These are phyloP conservation scores for Ceratotherium simum DNA, from an alignment of 2,113 vertebrate genomes.

Conservation along the genomic window DNA sequence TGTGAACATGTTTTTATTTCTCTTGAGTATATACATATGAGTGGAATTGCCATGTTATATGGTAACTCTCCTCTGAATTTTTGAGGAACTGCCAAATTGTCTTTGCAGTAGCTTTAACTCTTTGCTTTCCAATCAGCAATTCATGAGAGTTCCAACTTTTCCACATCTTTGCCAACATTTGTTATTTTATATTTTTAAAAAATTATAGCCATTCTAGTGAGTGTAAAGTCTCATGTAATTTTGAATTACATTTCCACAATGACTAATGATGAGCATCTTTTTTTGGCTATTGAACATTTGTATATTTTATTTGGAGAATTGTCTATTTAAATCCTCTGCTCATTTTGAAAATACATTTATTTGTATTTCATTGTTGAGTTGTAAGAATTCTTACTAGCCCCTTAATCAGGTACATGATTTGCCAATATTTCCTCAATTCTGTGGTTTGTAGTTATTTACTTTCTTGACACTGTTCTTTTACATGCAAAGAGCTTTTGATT, in stretches of 20 bases:
- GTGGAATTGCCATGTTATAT: background rate
- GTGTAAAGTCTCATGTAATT: background rate
- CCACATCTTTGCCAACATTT: background rate
- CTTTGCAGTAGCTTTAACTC: background rate
- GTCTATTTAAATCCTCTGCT: background rate
- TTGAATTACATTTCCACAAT: background rate
- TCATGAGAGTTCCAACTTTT: background rate
- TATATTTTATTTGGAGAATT: background rate
- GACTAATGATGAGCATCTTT: background rate
- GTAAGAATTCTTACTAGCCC: background rate
- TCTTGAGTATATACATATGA: background rate
- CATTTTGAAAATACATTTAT: background rate
- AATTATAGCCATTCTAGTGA: background rate
- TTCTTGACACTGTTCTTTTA: background rate
- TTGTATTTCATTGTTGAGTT: background rate
- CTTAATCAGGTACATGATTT: background rate
- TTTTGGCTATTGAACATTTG: background rate
- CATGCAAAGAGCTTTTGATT: background rate
- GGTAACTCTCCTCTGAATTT: background rate
- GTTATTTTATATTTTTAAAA: background rate
- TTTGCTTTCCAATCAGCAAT: background rate
- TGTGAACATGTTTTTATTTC: background rate
- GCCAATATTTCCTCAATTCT: background rate
- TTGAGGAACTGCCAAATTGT: background rate
- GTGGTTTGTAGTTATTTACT: background rate